Evolutionary conservation across 2,113 vertebrate genomes (phyloP).

Genomic region (Lanius ludovicianus): DNA sequence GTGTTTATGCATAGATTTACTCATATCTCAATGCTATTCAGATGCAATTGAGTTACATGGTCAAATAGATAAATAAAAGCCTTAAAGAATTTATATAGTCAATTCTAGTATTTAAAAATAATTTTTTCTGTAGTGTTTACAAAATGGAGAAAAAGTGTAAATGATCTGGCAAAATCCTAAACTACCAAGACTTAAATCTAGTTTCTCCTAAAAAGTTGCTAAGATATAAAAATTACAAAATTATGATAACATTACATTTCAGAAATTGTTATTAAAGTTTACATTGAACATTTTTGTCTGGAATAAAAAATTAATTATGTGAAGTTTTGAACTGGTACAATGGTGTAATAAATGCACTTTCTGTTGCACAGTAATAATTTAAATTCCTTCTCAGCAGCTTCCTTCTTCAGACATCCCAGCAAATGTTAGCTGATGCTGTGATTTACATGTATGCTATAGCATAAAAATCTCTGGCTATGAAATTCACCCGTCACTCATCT

Average conservation of each 20-base stretch:
- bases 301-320: neutral
- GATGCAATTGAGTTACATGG: neutral
- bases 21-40: neutral
- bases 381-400: neutral
- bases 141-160: neutral
- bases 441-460: neutral
- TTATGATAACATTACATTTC: neutral
- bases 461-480: neutral
- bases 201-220: neutral
- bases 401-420: neutral
- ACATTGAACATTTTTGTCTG: neutral
- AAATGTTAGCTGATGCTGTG: neutral
- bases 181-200: neutral
- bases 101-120: neutral
- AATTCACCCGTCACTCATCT: neutral
- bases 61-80: neutral
- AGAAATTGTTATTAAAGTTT: neutral
- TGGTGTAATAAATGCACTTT: neutral
- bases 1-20: neutral
- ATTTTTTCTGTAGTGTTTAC: neutral
- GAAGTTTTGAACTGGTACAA: neutral
- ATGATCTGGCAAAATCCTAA: neutral
- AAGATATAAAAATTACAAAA: neutral
- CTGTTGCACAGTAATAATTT: neutral
- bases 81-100: neutral